Evolutionary conservation across 2,888 invertebrate species (phyloP).

Genomic region (Nesidiocoris tenuis): DNA sequence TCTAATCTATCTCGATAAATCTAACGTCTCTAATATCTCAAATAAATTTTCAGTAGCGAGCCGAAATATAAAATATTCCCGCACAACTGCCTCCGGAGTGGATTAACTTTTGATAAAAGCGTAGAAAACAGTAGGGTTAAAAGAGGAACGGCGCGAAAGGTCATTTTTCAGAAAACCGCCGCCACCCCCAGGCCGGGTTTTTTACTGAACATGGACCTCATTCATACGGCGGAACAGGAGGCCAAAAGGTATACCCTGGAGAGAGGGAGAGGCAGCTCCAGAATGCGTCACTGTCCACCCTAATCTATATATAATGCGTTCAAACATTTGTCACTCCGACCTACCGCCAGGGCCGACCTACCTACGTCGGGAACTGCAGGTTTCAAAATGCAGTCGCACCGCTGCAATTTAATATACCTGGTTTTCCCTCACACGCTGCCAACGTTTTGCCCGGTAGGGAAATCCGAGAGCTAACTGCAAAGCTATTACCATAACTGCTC

Average conservation of each 20-base stretch:
- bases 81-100: too few species aligned
- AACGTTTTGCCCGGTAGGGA: constrained; percentile 6
- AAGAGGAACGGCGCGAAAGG: constrained; percentile 12
- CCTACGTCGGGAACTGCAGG: constrained; percentile 1
- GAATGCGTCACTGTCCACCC: constrained; percentile 37
- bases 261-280: background rate
- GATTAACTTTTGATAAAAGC: background rate
- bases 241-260: background rate
- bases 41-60: too few species aligned
- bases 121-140: constrained; percentile 12
- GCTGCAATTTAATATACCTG: constrained; percentile 39
- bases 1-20: too few species aligned
- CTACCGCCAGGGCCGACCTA: background rate
- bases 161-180: constrained; percentile 33
- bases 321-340: constrained; percentile 40
- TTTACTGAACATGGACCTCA: background rate
- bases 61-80: too few species aligned
- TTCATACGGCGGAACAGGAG: background rate
- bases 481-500: constrained; percentile 34
- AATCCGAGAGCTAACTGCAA: constrained; percentile 16
- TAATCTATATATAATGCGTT: constrained; percentile 45
- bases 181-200: background rate
- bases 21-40: too few species aligned
- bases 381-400: constrained; percentile 30
- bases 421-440: constrained; percentile 3